Conservation (phyloP, 2,113 vertebrate genomes). For the Haplotaxodon microlepis region DNA sequence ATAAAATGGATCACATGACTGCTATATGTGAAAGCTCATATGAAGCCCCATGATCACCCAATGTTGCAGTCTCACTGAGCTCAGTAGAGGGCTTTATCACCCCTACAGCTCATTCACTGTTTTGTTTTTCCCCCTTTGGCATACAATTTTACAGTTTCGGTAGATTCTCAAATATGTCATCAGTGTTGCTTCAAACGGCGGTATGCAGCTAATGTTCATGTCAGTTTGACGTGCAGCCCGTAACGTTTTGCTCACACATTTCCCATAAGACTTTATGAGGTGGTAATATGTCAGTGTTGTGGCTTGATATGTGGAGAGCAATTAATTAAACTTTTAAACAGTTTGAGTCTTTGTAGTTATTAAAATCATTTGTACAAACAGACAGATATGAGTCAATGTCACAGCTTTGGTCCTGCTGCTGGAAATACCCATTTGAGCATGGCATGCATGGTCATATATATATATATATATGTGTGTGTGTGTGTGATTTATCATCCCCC, state of each 20-base stretch:
- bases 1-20: not conserved
- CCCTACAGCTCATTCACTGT: not conserved
- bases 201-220: not conserved
- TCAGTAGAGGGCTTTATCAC: not conserved
- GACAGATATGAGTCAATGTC: not conserved
- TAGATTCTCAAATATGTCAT: not conserved
- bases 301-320: not conserved
- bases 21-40: not conserved
- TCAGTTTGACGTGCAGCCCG: not conserved
- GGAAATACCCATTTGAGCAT: not conserved
- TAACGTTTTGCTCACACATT: not conserved
- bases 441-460: not conserved
- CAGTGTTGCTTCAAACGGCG: not conserved
- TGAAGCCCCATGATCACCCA: not conserved
- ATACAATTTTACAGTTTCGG: not conserved
- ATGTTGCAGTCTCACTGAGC: not conserved
- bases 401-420: not conserved
- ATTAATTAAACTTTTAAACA: not conserved
- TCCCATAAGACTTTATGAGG: not conserved
- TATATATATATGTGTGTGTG: fast-evolving
- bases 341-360: not conserved
- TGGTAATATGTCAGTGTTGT: not conserved
- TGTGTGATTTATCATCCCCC: not conserved
- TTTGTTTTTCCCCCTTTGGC: not conserved
- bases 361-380: not conserved